Evolutionary conservation across 64 coral and sea anemone species (phyloP), one percentile per base, ranked within the genome.

Genomic region (Montipora capricornis): DNA sequence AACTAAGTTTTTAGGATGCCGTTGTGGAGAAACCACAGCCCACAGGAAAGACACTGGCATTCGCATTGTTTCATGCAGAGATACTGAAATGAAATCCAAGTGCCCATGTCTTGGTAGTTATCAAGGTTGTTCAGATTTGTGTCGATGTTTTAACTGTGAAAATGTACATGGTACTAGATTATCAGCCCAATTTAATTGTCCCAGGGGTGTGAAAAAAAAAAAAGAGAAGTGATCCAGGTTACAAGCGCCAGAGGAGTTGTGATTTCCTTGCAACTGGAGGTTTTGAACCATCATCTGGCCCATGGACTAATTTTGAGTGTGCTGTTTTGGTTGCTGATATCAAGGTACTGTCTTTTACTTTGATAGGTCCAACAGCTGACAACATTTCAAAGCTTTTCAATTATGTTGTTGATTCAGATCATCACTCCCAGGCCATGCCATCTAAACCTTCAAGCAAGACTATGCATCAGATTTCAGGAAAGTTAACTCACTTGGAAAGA

Each of bases 291-390:
- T 8, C n/a, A 71, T 22, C 68, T 71, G 68, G 68, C 8, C 68
- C 68, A 71, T 71, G 68, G 68, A 71, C 68, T 24, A 71, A n/a
- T 24, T 71, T n/a, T 71, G 16, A 71, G 68, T 66, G 61, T 66
- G 61, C 61, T 15, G 15, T 66, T 66, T 66, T 66, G 61, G 61
- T 17, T 17, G 10, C 61, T 17, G 2, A 19, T 66, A 12, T 66
- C 61, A 66, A 66, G 61, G 61, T 66, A 66, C 61, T 66, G 0
- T 66, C 61, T 4, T 17, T 66, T 14, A 66, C 61, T 66, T 66
- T 66, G 61, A 66, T 66, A 66, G 61, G 10, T 8, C 61, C 61
- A 13, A 66, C 61, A 66, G 11, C 61, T 66, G 61, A 66, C 61
- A 66, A 66, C 61, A 66, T 66, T 66, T 66, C 61, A 66, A 10